Evolutionary conservation across 2,113 vertebrate species (phyloP), one percentile per base, ranked within the genome.

Genomic region (Dromaius novaehollandiae): DNA sequence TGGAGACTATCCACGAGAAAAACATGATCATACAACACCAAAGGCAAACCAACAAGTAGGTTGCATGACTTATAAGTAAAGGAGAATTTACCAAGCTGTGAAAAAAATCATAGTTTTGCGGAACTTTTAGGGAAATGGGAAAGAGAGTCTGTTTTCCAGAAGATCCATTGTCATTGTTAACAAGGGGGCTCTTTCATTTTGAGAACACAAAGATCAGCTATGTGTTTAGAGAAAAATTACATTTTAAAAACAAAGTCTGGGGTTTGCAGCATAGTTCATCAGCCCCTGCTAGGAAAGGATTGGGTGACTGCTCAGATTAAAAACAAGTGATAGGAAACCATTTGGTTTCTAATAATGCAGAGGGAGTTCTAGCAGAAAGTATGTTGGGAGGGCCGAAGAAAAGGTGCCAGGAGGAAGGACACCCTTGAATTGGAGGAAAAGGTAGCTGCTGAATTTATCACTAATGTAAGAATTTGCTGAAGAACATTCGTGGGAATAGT

Each of bases 11-110:
- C 97, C 99, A 99, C 3, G 99, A 99, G 97, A 99, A 99, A 97
- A 99, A 99, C 97, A 99, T 99, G 98, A 98, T 99, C 94, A 98
- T 99, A 97, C 99, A 99, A 96, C 99, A 99, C 97, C 99, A 99
- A 93, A 98, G 99, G 30, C 99, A 99, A 97, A 99, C 99, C 92
- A 99, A 99, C 98, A 99, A 99, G 99, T 99, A 96, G 48, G 98
- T 97, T 61, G 53, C 63, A 21, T 61, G 74, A 66, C 69, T 94
- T 90, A 7, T 91, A 69, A 88, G 46, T 89, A 82, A 90, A 93
- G 75, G 0, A 68, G 53, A 91, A 89, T 22, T 55, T 91, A 32
- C 1, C 16, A 51, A 78, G 46, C 26, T 86, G 14, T 70, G 56
- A n/a, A 40, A 25, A 64, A 48, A 71, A 21, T 70, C 14, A 17